phyloP scores from a whole-genome alignment of 2,888 invertebrate genomes.

The Mesorhabditis sp. region DNA sequence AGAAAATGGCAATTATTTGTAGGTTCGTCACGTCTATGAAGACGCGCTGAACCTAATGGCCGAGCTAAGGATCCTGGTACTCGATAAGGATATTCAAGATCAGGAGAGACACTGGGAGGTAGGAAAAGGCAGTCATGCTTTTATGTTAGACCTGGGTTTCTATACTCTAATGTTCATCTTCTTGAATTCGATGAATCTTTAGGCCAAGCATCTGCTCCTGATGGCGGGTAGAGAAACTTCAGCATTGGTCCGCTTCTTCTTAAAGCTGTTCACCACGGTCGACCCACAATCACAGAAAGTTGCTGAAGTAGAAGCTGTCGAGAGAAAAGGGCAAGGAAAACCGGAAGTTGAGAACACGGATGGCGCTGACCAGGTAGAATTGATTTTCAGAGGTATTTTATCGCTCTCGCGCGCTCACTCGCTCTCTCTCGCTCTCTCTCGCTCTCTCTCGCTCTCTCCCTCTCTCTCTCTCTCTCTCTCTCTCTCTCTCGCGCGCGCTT shows the following conservation, averaged over 20 bases:
- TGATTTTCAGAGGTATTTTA: too few relatives aligned
- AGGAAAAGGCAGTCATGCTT: too few relatives aligned
- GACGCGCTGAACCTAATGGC: neutral
- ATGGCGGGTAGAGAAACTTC: neutral
- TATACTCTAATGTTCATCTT: neutral
- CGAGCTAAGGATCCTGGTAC: neutral
- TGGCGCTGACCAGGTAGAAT: too few relatives aligned
- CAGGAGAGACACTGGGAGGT: conserved; percentile 5
- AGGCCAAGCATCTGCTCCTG: conserved; percentile 1
- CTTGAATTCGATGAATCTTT: neutral
- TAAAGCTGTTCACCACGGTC: neutral
- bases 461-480: too few relatives aligned
- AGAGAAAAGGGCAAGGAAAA: neutral
- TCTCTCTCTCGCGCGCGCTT: too few relatives aligned
- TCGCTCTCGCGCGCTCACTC: too few relatives aligned
- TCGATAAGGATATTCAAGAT: neutral
- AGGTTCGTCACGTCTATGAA: conserved; percentile 6
- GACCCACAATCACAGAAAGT: neutral
- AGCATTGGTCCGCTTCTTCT: neutral
- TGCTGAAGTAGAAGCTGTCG: neutral
- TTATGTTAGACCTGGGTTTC: too few relatives aligned
- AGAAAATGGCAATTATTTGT: neutral
- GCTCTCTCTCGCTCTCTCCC: too few relatives aligned
- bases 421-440: too few relatives aligned
- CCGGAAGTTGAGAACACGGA: neutral